These are phyloP conservation scores for Saccostrea cuccullata DNA, from an alignment of 1,140 invertebrate species.

Conservation along the genomic window DNA sequence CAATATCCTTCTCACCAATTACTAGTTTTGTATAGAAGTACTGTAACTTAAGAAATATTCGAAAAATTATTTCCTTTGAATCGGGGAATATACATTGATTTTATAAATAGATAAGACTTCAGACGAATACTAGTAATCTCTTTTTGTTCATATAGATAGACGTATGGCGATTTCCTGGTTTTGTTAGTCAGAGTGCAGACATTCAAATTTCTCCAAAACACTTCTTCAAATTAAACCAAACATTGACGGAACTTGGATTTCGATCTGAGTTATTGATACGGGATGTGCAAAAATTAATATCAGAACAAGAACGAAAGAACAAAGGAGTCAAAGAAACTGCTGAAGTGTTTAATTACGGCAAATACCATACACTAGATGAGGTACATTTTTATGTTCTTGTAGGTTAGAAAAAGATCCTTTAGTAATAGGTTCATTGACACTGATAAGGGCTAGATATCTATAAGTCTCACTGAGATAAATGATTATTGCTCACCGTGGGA, in stretches of 20 bases:
- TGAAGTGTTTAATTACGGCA: constrained; percentile 54
- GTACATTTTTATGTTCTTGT: constrained; percentile 49
- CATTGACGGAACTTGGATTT: constrained; percentile 26
- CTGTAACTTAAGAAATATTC: too few relatives aligned
- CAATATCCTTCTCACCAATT: too few relatives aligned
- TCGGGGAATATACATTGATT: too few relatives aligned
- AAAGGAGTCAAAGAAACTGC: not conserved
- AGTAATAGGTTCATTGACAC: too few relatives aligned
- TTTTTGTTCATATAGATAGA: constrained; percentile 16
- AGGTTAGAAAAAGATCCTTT: too few relatives aligned
- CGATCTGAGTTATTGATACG: not conserved
- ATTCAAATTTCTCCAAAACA: constrained; percentile 23
- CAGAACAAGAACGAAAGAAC: not conserved
- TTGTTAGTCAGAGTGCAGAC: not conserved
- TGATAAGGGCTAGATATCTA: too few relatives aligned
- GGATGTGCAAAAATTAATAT: constrained; percentile 37
- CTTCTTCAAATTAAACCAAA: not conserved
- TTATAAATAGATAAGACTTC: too few relatives aligned
- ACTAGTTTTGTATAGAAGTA: too few relatives aligned
- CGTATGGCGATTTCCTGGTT: constrained; percentile 20
- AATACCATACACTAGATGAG: constrained; percentile 59
- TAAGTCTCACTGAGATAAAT: too few relatives aligned
- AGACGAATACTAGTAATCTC: not conserved
- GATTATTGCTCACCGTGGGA: too few relatives aligned
- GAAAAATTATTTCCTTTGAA: too few relatives aligned